phyloP scores from a whole-genome alignment of 2,888 invertebrate species.

The Erebia epiphron region DNA sequence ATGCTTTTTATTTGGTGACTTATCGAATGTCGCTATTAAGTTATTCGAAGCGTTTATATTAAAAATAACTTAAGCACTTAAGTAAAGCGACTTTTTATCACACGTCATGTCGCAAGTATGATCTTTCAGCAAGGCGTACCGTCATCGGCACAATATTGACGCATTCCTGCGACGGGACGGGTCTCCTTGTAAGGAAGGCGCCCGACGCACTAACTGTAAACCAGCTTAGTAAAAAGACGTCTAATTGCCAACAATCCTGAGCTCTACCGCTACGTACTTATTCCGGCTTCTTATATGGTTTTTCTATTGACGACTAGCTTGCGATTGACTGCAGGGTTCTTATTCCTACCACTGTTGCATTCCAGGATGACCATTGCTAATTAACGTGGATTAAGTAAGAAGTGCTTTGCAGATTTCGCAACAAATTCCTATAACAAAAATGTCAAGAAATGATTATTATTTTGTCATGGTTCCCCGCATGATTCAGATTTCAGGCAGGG shows the following conservation, averaged over 20 bases:
- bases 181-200: constrained; percentile 69
- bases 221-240: constrained; percentile 59
- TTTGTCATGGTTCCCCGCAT: no score
- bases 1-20: no score
- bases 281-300: constrained; percentile 41
- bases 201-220: constrained; percentile 69
- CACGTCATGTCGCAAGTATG: constrained; percentile 2
- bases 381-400: no score
- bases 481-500: no score
- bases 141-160: constrained; percentile 60
- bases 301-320: constrained; percentile 11
- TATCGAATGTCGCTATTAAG: no score
- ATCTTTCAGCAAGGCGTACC: constrained; percentile 41
- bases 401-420: no score
- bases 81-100: background rate
- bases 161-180: constrained; percentile 64
- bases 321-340: constrained; percentile 12
- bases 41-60: no score
- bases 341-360: background rate
- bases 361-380: background rate
- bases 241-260: constrained; percentile 63
- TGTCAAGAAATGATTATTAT: no score
- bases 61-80: background rate
- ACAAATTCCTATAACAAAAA: no score
- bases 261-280: constrained; percentile 45